Evolutionary conservation across 2,797 vertebrate species (phyloP).

Genomic region (Paratrypauchen microcephalus): DNA sequence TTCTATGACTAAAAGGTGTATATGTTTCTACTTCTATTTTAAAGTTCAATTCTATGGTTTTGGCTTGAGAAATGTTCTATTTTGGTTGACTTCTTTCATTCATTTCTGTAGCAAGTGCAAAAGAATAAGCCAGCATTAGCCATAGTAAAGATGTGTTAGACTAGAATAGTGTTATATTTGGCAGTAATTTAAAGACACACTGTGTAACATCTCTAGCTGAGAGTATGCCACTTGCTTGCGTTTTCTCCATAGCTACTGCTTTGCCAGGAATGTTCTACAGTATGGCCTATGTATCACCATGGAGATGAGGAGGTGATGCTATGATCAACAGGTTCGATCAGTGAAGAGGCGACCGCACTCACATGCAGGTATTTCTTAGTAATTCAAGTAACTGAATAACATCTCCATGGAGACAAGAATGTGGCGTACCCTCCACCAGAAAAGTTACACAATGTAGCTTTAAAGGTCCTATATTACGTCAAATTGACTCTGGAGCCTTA

Average conservation of each 20-base stretch:
- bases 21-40: neutral
- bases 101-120: neutral
- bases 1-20: neutral
- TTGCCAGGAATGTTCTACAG: too few relatives aligned
- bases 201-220: neutral
- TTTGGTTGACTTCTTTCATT: too few relatives aligned
- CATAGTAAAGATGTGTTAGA: neutral
- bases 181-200: constrained; percentile 59
- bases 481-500: too few relatives aligned
- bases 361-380: too few relatives aligned
- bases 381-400: neutral
- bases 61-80: neutral
- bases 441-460: neutral
- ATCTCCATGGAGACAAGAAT: neutral
- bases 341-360: too few relatives aligned
- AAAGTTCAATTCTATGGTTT: neutral
- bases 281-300: too few relatives aligned
- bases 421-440: neutral
- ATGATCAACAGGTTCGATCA: too few relatives aligned
- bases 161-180: constrained; percentile 28
- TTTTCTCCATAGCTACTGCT: neutral
- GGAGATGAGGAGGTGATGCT: too few relatives aligned
- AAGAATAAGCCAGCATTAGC: neutral
- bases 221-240: neutral
- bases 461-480: too few relatives aligned